phyloP scores from a whole-genome alignment of 2,797 vertebrate genomes.

The Molothrus ater region DNA sequence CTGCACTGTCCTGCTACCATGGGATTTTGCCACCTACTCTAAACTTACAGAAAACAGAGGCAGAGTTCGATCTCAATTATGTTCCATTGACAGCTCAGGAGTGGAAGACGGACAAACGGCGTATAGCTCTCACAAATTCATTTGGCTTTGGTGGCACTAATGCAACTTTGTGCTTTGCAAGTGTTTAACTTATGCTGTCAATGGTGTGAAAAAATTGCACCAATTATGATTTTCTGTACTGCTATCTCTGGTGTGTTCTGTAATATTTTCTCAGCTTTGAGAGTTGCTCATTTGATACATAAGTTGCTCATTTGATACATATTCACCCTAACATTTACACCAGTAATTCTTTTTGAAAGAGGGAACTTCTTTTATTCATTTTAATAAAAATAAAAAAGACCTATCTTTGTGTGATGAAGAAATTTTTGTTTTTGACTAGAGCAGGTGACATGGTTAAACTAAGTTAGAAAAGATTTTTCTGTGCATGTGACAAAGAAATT shows the following conservation, averaged over 20 bases:
- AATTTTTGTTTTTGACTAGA: not conserved
- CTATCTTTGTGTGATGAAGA: not conserved
- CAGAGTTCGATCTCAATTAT: slow-evolving; percentile 92
- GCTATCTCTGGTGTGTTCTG: not conserved
- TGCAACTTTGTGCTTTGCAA: slow-evolving; percentile 88
- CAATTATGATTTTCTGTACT: not conserved
- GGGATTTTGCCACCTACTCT: slow-evolving; percentile 89
- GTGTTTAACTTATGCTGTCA: not conserved
- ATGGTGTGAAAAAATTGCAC: not conserved
- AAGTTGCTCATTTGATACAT: not conserved
- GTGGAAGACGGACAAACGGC: slow-evolving; percentile 80
- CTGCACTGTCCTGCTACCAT: slow-evolving; percentile 88
- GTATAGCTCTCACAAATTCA: slow-evolving; percentile 91
- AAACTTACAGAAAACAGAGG: slow-evolving; percentile 89
- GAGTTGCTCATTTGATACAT: not conserved
- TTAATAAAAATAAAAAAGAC: not conserved
- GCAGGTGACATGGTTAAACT: not conserved
- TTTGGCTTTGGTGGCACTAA: slow-evolving; percentile 98
- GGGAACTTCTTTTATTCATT: not conserved
- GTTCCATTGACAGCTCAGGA: slow-evolving; percentile 85
- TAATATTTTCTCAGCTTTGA: not conserved
- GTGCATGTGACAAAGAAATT: not conserved
- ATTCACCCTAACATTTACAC: not conserved
- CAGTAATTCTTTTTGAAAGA: not conserved
- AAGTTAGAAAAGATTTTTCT: not conserved